These are phyloP conservation scores for Myathropa florea DNA, from an alignment of 2,888 invertebrate species.

Conservation along the genomic window DNA sequence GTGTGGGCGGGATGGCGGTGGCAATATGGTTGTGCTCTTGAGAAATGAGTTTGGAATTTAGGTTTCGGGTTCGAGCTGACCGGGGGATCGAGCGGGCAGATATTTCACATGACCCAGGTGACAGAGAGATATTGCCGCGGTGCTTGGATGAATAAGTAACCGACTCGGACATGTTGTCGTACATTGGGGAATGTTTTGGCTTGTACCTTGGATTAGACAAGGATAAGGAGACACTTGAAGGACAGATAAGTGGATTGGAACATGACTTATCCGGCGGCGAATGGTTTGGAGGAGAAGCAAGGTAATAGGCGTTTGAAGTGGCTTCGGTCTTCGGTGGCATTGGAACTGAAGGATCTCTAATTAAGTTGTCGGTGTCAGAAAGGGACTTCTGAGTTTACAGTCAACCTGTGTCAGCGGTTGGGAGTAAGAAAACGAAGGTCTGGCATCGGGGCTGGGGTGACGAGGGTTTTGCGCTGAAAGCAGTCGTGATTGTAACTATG, in stretches of 20 bases:
- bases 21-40: conserved; percentile 56
- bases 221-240: conserved; percentile 15
- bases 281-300: not conserved
- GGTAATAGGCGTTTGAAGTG: not conserved
- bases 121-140: conserved; percentile 63
- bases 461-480: too few relatives aligned
- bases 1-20: conserved; percentile 67
- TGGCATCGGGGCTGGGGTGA: too few relatives aligned
- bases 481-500: too few relatives aligned
- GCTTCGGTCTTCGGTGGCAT: not conserved
- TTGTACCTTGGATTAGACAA: conserved; percentile 8
- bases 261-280: not conserved
- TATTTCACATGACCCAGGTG: conserved; percentile 61
- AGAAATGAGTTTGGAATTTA: conserved; percentile 64
- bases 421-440: too few relatives aligned
- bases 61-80: conserved; percentile 46
- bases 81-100: conserved; percentile 19
- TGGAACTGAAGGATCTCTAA: not conserved
- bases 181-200: conserved; percentile 47
- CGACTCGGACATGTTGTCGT: conserved; percentile 58
- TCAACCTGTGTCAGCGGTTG: too few relatives aligned
- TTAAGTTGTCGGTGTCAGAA: not conserved
- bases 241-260: not conserved
- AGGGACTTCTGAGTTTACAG: too few relatives aligned
- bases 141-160: conserved; percentile 48